Evolutionary conservation across 2,888 invertebrate genomes (phyloP).

Genomic region (Girardia tigrina): DNA sequence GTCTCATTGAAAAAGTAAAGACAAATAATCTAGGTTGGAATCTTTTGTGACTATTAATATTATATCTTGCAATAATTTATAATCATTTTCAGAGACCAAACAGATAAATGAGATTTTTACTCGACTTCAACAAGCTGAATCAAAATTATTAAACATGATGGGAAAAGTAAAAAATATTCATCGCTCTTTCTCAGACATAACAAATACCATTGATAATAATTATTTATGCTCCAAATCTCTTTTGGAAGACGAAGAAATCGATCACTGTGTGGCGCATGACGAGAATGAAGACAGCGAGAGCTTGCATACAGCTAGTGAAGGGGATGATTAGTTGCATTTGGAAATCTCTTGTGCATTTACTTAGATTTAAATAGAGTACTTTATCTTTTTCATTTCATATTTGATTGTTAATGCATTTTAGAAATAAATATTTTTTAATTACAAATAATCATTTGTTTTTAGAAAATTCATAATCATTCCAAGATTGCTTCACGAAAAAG

Average conservation of each 20-base stretch:
- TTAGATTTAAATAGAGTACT: too few species aligned
- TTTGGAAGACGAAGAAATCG: background rate
- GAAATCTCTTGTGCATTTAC: too few species aligned
- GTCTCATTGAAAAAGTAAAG: background rate
- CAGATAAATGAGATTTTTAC: background rate
- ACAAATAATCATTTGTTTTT: too few species aligned
- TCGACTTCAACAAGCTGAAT: background rate
- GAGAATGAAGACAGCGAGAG: background rate
- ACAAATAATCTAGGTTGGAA: background rate
- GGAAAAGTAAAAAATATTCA: background rate
- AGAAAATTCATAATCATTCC: too few species aligned
- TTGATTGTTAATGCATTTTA: too few species aligned
- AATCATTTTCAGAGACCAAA: background rate
- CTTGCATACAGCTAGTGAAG: background rate
- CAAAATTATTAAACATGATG: conserved; percentile 19
- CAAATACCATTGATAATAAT: background rate
- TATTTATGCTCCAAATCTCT: background rate
- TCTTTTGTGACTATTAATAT: background rate
- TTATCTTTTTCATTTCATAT: too few species aligned
- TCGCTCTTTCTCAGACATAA: background rate
- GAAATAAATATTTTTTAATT: too few species aligned
- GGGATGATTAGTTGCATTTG: too few species aligned
- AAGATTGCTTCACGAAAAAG: too few species aligned
- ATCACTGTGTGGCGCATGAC: background rate
- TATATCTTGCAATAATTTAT: background rate